phyloP scores from a whole-genome alignment of 2,797 vertebrate genomes.

The Orientallactaga sibirica region DNA sequence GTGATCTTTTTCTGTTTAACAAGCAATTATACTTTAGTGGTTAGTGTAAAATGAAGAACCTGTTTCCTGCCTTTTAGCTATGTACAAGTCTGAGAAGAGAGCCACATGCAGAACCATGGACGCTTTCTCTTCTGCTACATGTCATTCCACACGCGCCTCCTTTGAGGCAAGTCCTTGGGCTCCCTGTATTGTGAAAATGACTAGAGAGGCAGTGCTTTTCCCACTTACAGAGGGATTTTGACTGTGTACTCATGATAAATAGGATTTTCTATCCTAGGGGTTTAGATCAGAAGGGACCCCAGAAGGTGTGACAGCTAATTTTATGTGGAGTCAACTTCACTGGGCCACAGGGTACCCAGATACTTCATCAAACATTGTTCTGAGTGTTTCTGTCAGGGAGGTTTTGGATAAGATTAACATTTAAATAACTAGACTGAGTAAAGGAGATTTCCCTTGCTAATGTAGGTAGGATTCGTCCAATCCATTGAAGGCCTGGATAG shows the following conservation, averaged over 20 bases:
- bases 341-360: not conserved
- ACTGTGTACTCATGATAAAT: not conserved
- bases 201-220: not conserved
- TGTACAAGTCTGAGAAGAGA: not conserved
- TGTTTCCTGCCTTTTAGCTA: not conserved
- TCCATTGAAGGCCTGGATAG: not conserved
- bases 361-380: constrained; percentile 32
- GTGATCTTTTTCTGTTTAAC: not conserved
- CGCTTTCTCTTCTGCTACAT: not conserved
- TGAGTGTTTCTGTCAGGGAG: not conserved
- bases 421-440: not conserved
- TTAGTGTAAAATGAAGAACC: not conserved
- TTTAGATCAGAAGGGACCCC: not conserved
- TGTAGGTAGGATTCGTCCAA: not conserved
- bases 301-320: not conserved
- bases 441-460: not conserved
- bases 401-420: constrained; percentile 17
- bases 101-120: not conserved
- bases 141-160: not conserved
- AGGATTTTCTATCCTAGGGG: not conserved
- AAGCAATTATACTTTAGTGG: not conserved
- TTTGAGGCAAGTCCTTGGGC: not conserved
- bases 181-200: not conserved
- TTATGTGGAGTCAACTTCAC: constrained; percentile 19
- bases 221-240: not conserved